Base-by-base conservation (phyloP, 1,140 invertebrate species). In the Drosophila subobscura region DNA sequence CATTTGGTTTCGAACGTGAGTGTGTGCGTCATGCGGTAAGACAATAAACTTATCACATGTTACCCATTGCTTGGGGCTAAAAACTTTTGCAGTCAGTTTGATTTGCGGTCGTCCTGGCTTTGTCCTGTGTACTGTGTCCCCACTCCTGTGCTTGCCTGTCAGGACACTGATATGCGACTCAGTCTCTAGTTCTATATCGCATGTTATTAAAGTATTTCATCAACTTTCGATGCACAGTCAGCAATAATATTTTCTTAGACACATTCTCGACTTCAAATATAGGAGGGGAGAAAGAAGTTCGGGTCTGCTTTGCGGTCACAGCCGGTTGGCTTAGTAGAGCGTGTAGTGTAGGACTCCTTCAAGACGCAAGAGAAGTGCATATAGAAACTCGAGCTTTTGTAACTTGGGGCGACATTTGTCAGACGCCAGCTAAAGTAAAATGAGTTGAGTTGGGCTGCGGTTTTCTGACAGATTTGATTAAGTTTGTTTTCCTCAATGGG, bases 41-140 rank as follows among this genome's bases (percentile, higher is more conserved):
- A 88, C 83, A 88, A 88, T 89, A 88, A 88, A 89, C 83, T 88
- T 88, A 88, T 88, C 83, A 88, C 83, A 88, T 88, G 79, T 88
- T 83, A 72, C 67, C 68, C 55, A 75, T 57, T 14, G 74, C 55
- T 57, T 27, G 29, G 51, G 44, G 66, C 80, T 63, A 68, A 80
- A 81, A 88, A 88, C 78, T 89, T 88, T 86, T 66, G 67, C 78
- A 79, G 68, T 66, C 63, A 79, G 66, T 88, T 88, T 79, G 83
- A 88, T 88, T 88, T 88, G 84, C 84, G 83, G 83, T 89, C 52
- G 59, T 16, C 68, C 49, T 54, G 47, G 54, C 22, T 49, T 61
- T 59, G 58, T 72, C 67, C 49, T 58, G 27, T 59, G 10, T 51
- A 41, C 44, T 37, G 33, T 37, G 33, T 37, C 33, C 33, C 0